Conservation (phyloP, 2,113 vertebrate genomes). For the Podilymbus podiceps region DNA sequence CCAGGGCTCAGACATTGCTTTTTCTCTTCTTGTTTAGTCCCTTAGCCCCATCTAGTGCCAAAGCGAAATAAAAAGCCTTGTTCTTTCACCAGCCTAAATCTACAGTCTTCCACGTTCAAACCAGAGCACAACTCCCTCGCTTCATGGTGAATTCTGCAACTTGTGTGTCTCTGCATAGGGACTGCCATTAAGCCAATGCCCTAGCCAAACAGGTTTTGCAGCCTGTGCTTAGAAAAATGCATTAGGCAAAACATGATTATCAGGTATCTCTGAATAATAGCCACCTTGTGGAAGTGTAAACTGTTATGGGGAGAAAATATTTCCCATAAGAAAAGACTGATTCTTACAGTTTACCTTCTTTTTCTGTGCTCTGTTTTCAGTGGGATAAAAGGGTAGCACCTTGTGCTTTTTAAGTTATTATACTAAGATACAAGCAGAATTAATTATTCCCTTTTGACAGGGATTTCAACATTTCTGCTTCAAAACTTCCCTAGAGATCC, state of each 20-base stretch:
- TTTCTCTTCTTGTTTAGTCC: background rate
- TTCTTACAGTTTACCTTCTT: background rate
- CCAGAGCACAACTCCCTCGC: accelerated
- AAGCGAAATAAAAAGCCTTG: background rate
- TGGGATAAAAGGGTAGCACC: background rate
- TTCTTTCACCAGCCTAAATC: background rate
- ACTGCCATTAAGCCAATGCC: background rate
- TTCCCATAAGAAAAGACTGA: background rate
- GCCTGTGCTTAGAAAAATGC: background rate
- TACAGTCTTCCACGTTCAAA: background rate
- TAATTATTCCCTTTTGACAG: background rate
- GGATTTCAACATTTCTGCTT: background rate
- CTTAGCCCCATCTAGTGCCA: conserved; percentile 60
- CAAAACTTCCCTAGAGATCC: background rate
- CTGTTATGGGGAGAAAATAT: background rate
- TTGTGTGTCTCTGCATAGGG: background rate
- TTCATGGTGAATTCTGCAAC: background rate
- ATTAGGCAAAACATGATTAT: accelerated
- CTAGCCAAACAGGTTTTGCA: background rate
- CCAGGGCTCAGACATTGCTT: accelerated
- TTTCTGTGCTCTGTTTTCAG: background rate
- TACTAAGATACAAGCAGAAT: background rate
- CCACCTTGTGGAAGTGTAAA: background rate
- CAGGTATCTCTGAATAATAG: background rate
- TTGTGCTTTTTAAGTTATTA: background rate